Evolutionary conservation across 2,113 vertebrate genomes (phyloP).

Genomic region (Eudyptes chrysolophus): DNA sequence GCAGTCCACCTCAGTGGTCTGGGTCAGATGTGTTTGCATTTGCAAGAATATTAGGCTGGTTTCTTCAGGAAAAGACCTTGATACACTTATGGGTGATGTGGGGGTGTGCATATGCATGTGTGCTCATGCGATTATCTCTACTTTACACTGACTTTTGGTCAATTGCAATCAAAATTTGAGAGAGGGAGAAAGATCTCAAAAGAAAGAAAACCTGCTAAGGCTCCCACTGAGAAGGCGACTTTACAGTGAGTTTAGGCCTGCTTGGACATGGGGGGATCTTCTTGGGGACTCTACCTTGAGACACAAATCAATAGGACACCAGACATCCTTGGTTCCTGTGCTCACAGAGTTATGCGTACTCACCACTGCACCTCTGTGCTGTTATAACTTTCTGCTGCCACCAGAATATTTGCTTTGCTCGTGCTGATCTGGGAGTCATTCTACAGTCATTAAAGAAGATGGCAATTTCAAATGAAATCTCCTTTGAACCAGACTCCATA

Average conservation of each 20-base stretch:
- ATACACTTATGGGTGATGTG: not conserved
- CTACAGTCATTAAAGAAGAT: not conserved
- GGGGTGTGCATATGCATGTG: accelerated
- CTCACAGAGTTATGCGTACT: not conserved
- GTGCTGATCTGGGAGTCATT: not conserved
- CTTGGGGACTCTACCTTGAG: not conserved
- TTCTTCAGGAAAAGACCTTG: not conserved
- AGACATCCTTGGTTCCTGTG: not conserved
- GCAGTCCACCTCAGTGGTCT: not conserved
- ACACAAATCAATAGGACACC: not conserved
- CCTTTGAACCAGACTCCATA: not conserved
- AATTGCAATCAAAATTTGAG: not conserved
- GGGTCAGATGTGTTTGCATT: not conserved
- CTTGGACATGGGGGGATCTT: not conserved
- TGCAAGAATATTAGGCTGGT: not conserved
- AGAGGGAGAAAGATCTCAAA: not conserved
- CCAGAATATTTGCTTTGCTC: not conserved
- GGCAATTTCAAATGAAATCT: not conserved
- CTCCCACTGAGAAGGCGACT: not conserved
- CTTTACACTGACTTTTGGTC: not conserved
- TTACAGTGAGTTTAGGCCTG: not conserved
- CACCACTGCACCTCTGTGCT: not conserved
- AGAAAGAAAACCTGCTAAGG: not conserved
- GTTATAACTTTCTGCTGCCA: not conserved
- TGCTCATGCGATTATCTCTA: not conserved